A percentile compares a stretch with the other conserved stretches of the same genome.
phyloP scores from a whole-genome alignment of 2,888 invertebrate species.

The Neoaliturus tenellus region DNA sequence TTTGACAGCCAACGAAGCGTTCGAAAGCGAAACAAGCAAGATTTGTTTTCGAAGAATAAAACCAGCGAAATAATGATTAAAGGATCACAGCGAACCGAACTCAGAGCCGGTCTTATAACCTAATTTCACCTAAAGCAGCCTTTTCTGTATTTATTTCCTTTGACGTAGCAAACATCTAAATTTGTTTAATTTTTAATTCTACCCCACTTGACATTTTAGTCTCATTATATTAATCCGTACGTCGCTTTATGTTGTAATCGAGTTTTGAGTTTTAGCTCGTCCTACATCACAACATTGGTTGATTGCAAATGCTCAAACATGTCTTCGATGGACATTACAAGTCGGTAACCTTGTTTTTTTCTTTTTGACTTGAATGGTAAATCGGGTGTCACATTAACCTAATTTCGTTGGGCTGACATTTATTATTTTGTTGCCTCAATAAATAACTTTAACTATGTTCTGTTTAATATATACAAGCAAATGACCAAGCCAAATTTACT shows the following conservation, averaged over 20 bases:
- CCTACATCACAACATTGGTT: neutral
- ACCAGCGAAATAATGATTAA: slow-evolving; percentile 16
- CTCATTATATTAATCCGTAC: slow-evolving; percentile 29
- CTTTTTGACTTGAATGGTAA: too few species aligned
- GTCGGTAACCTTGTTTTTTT: too few species aligned
- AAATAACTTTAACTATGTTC: too few species aligned
- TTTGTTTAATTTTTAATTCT: slow-evolving; percentile 43
- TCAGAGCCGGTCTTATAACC: slow-evolving; percentile 13
- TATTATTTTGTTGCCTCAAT: too few species aligned
- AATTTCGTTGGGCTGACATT: too few species aligned
- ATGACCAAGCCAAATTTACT: too few species aligned
- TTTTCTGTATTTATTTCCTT: slow-evolving; percentile 31
- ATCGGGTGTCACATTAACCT: too few species aligned
- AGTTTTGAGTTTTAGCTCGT: neutral
- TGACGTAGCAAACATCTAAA: slow-evolving; percentile 26
- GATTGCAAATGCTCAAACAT: neutral
- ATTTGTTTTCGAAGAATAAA: slow-evolving; percentile 33
- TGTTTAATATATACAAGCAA: too few species aligned
- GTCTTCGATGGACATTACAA: too few species aligned
- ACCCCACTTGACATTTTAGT: slow-evolving; percentile 11
- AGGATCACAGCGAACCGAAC: neutral
- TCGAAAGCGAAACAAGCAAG: slow-evolving; percentile 3
- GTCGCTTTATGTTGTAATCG: neutral
- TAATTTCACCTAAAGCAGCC: slow-evolving; percentile 15
- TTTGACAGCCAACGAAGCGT: slow-evolving; percentile 15